A percentile compares a stretch with the other conserved stretches of the same genome.
Evolutionary conservation across 2,888 invertebrate genomes (phyloP).

Genomic region (Pseudococcus viburni): DNA sequence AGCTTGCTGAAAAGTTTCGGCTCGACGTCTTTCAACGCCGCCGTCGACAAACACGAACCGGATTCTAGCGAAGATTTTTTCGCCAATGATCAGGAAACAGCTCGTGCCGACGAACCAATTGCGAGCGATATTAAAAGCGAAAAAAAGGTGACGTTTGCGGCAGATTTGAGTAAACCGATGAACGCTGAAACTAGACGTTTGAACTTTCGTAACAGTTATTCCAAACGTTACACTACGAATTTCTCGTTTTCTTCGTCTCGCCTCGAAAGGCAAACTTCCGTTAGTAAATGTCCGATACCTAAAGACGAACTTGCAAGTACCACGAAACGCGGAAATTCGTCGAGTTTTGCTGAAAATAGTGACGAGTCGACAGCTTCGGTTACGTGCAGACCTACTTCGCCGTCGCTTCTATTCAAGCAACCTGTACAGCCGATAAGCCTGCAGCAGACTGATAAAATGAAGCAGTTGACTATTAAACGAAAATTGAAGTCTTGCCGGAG

Average conservation of each 20-base stretch:
- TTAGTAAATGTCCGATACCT: conserved; percentile 21
- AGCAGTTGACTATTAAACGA: conserved; percentile 38
- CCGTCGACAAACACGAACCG: conserved; percentile 7
- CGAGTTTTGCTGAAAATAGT: not conserved
- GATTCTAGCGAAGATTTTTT: not conserved
- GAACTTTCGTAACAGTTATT: conserved; percentile 60
- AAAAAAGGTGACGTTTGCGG: conserved; percentile 57
- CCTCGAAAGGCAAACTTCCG: conserved; percentile 38
- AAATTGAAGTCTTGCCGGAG: conserved; percentile 67
- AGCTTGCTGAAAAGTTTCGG: conserved; percentile 17
- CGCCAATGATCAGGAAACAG: not conserved
- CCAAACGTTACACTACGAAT: not conserved
- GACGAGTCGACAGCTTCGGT: not conserved
- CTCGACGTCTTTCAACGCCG: not conserved
- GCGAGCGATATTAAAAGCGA: not conserved
- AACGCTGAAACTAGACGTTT: conserved; percentile 40
- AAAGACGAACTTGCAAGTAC: not conserved
- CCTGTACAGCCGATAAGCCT: not conserved
- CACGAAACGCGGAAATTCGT: conserved; percentile 25
- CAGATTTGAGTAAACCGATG: conserved; percentile 3
- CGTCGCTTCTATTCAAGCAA: not conserved
- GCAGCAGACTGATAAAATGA: conserved; percentile 19
- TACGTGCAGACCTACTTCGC: not conserved
- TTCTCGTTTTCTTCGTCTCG: not conserved
- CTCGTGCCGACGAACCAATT: not conserved